Evolutionary conservation across 2,888 invertebrate species (phyloP).

Genomic region (Copidosoma aretas): DNA sequence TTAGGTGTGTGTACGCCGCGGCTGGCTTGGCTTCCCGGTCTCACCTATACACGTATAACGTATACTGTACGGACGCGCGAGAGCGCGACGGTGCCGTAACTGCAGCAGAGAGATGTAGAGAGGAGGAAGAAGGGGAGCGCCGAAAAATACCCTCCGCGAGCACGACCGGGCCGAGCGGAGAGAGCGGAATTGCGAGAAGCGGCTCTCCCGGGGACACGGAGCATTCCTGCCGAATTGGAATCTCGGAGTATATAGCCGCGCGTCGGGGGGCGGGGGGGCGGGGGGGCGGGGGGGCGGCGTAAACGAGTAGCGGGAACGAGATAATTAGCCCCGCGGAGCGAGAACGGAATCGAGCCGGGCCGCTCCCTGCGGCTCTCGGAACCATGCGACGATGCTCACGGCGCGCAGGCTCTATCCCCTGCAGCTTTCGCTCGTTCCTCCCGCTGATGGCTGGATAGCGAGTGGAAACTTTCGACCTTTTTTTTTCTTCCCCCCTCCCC

Average conservation of each 20-base stretch:
- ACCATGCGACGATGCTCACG: too few relatives aligned
- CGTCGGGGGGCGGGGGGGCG: slow-evolving; percentile 13
- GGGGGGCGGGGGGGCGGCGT: slow-evolving; percentile 44
- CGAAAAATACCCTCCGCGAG: slow-evolving; percentile 37
- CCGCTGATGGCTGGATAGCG: too few relatives aligned
- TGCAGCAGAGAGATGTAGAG: too few relatives aligned
- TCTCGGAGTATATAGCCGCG: slow-evolving; percentile 31
- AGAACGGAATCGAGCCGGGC: too few relatives aligned
- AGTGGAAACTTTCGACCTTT: too few relatives aligned
- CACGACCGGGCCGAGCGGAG: slow-evolving; percentile 11
- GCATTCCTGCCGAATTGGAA: slow-evolving; percentile 39
- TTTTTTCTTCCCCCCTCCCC: too few relatives aligned
- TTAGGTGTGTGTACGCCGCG: too few relatives aligned
- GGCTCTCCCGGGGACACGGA: slow-evolving; percentile 10
- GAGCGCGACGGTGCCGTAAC: slow-evolving; percentile 2
- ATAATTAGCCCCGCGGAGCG: slow-evolving; percentile 43
- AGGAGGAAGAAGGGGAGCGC: slow-evolving; percentile 12
- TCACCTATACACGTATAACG: too few relatives aligned
- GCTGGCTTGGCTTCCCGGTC: too few relatives aligned
- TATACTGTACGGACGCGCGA: not conserved
- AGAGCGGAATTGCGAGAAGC: slow-evolving; percentile 20
- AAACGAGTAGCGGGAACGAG: slow-evolving; percentile 40
- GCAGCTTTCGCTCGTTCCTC: too few relatives aligned
- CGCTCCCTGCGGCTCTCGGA: too few relatives aligned
- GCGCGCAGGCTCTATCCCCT: too few relatives aligned